These are phyloP conservation scores for Arizona elegans DNA, from an alignment of 2,113 vertebrate genomes.

Conservation along the genomic window DNA sequence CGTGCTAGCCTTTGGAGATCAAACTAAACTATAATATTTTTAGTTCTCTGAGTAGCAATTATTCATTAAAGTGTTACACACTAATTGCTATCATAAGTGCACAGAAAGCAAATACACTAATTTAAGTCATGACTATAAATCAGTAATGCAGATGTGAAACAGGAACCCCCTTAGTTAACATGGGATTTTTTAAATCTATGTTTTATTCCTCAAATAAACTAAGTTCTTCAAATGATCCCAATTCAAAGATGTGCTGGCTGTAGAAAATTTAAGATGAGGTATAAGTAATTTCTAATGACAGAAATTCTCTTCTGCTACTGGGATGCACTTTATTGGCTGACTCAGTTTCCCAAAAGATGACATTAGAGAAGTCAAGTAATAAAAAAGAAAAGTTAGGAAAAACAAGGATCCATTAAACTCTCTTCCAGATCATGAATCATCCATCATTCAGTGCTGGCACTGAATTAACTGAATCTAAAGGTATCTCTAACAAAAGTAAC, in stretches of 20 bases:
- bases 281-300: background rate
- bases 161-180: conserved; percentile 19
- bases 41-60: background rate
- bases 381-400: background rate
- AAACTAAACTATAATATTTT: conserved; percentile 37
- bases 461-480: background rate
- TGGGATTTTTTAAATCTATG: conserved; percentile 30
- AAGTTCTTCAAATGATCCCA: conserved; percentile 40
- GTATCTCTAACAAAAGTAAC: background rate
- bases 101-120: conserved; percentile 17
- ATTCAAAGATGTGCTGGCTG: background rate
- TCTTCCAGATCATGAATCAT: background rate
- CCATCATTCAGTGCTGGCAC: background rate
- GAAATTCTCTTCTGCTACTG: background rate
- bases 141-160: conserved; percentile 33
- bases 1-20: background rate
- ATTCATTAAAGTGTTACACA: background rate
- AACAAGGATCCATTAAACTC: background rate
- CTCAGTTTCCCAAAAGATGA: background rate
- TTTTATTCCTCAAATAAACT: conserved; percentile 31
- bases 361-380: background rate
- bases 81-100: background rate
- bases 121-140: conserved; percentile 18
- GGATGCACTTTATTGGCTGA: background rate
- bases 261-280: background rate